Percentiles rank a stretch among this genome's conserved stretches.
Conservation (phyloP, 2,888 invertebrate genomes). For the Itoplectis maculator region DNA sequence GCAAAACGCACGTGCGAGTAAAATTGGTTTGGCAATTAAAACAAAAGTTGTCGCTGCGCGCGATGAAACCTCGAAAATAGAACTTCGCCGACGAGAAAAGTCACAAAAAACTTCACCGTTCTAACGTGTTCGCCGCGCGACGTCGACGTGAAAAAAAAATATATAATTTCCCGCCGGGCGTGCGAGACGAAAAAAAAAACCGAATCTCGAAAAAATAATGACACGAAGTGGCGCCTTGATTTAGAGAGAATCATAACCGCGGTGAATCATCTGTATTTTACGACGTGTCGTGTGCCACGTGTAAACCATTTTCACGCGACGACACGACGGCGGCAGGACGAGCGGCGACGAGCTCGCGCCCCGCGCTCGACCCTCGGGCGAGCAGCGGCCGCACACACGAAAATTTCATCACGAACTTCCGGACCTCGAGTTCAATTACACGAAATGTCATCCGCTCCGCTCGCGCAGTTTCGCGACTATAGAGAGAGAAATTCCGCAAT, state of each 20-base stretch:
- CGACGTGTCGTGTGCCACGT: constrained; percentile 56
- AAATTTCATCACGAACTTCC: constrained; percentile 62
- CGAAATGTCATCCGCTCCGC: constrained; percentile 49
- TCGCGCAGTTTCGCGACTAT: not conserved
- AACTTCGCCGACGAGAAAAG: not conserved
- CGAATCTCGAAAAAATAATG: constrained; percentile 14
- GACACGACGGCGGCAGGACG: constrained; percentile 45
- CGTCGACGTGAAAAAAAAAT: constrained; percentile 7
- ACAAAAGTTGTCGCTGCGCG: not conserved
- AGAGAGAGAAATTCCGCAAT: not conserved
- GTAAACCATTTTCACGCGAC: constrained; percentile 60
- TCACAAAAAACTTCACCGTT: not conserved
- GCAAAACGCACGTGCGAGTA: no score
- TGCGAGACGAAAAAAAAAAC: not conserved
- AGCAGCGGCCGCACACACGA: constrained; percentile 19
- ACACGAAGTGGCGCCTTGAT: constrained; percentile 16
- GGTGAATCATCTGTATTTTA: constrained; percentile 51
- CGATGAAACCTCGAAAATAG: not conserved
- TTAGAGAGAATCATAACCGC: constrained; percentile 33
- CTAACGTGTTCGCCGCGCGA: not conserved
- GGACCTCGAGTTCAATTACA: constrained; percentile 53
- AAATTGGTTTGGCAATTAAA: not conserved
- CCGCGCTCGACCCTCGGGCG: constrained; percentile 8
- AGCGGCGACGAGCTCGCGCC: no score
- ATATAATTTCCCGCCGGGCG: not conserved